These are phyloP conservation scores for Atherix ibis DNA, from an alignment of 2,888 invertebrate genomes.

Conservation along the genomic window DNA sequence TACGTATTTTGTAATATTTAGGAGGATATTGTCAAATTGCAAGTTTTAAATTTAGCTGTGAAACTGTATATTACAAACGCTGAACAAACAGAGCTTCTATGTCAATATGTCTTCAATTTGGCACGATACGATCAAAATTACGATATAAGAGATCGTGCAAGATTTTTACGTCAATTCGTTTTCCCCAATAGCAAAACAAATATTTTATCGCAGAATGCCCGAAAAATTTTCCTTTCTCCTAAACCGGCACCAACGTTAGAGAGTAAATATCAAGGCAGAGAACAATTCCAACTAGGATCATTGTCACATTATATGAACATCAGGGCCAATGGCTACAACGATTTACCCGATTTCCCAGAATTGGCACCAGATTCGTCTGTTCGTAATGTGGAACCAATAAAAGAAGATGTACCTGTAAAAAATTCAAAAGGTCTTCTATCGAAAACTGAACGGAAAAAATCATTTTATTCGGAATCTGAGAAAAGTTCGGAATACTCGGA, in stretches of 20 bases:
- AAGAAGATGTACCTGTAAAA: constrained; percentile 13
- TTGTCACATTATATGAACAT: constrained; percentile 87
- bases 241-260: constrained; percentile 89
- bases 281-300: constrained; percentile 84
- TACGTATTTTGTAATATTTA: constrained; percentile 27
- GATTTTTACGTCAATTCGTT: constrained; percentile 72
- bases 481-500: constrained; percentile 26
- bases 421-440: background rate
- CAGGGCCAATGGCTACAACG: constrained; percentile 73
- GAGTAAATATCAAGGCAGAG: constrained; percentile 69
- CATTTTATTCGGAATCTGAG: constrained; percentile 40
- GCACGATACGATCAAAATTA: constrained; percentile 96
- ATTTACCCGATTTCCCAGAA: constrained; percentile 71
- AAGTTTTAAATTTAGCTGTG: constrained; percentile 86
- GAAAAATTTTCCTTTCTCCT: constrained; percentile 72
- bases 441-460: constrained; percentile 36
- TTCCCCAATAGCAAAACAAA: constrained; percentile 38
- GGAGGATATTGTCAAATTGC: constrained; percentile 91
- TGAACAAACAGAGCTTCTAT: constrained; percentile 68
- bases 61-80: constrained; percentile 83
- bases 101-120: constrained; percentile 84
- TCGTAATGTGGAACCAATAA: constrained; percentile 50
- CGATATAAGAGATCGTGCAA: constrained; percentile 88
- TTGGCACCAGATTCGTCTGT: constrained; percentile 56
- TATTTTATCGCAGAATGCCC: constrained; percentile 50